Percentiles rank a stretch among this genome's conserved stretches.
Conservation (phyloP, 2,888 invertebrate species). For the Nemapogon koenigi region DNA sequence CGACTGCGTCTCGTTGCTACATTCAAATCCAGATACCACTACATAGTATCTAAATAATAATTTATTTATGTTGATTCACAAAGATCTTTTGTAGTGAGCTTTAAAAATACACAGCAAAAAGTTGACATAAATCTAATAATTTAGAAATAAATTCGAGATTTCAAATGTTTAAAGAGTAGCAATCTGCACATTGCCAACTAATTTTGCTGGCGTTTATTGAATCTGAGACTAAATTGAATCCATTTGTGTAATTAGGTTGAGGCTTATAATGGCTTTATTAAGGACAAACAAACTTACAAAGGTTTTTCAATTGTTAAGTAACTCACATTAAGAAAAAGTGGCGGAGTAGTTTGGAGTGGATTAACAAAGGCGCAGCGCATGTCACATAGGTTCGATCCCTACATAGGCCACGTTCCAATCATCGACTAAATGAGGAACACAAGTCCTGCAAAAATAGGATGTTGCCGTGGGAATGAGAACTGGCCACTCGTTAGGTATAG, state of each 20-base stretch:
- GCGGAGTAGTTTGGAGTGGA: no score
- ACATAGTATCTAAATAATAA: not conserved
- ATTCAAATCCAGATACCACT: not conserved
- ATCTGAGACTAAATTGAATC: conserved; percentile 5
- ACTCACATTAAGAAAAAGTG: no score
- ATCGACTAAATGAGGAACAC: no score
- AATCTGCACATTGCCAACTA: not conserved
- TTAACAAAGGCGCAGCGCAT: no score
- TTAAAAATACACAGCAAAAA: not conserved
- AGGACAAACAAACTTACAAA: not conserved
- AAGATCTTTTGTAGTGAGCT: not conserved
- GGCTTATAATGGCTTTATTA: conserved; percentile 1
- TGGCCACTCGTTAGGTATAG: no score
- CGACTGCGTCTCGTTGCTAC: conserved; percentile 1
- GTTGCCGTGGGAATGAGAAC: no score
- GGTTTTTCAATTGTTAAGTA: no score
- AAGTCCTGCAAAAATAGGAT: no score
- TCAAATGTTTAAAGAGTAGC: not conserved
- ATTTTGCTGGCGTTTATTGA: conserved; percentile 3
- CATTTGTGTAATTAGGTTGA: conserved; percentile 2
- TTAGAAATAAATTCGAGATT: no score
- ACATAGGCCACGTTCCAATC: no score
- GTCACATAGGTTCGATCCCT: no score
- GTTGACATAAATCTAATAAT: no score
- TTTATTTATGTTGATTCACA: not conserved